Evolutionary conservation across 2,797 vertebrate species (phyloP), one percentile per base, ranked within the genome.

Genomic region (Trematomus bernacchii): DNA sequence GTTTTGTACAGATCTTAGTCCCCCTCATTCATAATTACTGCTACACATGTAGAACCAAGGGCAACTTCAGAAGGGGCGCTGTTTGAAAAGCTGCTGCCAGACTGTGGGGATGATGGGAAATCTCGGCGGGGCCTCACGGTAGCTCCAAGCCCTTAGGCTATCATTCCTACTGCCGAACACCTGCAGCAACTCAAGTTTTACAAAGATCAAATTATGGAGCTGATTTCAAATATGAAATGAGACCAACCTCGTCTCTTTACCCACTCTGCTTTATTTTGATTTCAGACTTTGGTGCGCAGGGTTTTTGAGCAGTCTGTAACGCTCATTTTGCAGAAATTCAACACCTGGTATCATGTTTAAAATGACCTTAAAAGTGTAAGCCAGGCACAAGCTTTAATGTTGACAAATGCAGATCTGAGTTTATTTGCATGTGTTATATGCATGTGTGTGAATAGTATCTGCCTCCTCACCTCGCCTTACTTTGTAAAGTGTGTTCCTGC

Each of bases 31-130:
- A 95, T 96, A 95, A 96, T 96, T 95, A 96, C 94, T 94, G 92
- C 93, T 95, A 96, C 95, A 96, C 93, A 94, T 95, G 95, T 96
- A 95, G 94, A 95, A 96, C 94, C 95, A 96, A 96, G 95, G 95
- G 95, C 94, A 96, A 95, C 95, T 95, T 95, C 95, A 95, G 94
- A 95, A 88, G 89, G 91, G 93, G 92, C 91, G 93, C 89, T 85
- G 89, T 92, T 88, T 93, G 91, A 93, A 92, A 91, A 88, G 92
- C 90, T 77, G 91, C 92, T 93, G 93, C 90, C 91, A 94, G 92
- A 93, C 92, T 90, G 89, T 87, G 70, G 88, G 89, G 90, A 93
- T 91, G 93, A 94, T 91, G 90, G 90, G 87, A 90, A 93, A 85
- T 94, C 95, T 96, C 95, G 58, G 66, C 70, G 93, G 94, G 93